phyloP scores from a whole-genome alignment of 2,113 vertebrate genomes.

The Emydura subglobosa region DNA sequence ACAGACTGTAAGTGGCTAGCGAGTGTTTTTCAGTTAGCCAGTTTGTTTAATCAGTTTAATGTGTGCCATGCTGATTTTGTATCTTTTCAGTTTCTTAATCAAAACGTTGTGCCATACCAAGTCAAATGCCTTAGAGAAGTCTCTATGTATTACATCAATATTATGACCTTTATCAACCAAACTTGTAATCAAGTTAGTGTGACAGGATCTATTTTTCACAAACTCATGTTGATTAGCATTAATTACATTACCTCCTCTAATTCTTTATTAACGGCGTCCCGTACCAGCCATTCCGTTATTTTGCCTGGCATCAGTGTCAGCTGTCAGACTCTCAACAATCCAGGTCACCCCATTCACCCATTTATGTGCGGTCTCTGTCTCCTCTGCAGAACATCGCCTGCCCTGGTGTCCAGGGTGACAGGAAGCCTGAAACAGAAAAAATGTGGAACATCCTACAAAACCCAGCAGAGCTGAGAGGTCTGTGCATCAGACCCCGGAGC shows the following conservation, averaged over 20 bases:
- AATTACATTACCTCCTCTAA: background rate
- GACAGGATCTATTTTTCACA: background rate
- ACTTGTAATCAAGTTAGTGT: background rate
- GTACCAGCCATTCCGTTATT: background rate
- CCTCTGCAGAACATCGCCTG: background rate
- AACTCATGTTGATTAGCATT: accelerated
- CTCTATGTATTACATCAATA: background rate
- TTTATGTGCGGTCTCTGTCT: background rate
- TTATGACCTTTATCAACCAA: accelerated
- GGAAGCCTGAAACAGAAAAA: background rate
- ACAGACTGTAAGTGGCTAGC: background rate
- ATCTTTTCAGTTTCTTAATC: background rate
- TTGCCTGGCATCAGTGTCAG: background rate
- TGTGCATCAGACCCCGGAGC: too few relatives aligned
- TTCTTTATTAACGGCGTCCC: background rate
- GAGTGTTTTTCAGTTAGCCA: background rate
- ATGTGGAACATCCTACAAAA: too few relatives aligned
- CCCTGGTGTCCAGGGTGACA: background rate
- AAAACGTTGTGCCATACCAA: background rate
- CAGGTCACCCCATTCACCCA: background rate
- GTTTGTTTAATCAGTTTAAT: background rate
- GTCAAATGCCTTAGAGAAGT: background rate
- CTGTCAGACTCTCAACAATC: background rate
- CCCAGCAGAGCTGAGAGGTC: too few relatives aligned
- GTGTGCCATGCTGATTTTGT: background rate